These are phyloP conservation scores for Eclectus roratus DNA, from an alignment of 2,113 vertebrate genomes.

Conservation along the genomic window DNA sequence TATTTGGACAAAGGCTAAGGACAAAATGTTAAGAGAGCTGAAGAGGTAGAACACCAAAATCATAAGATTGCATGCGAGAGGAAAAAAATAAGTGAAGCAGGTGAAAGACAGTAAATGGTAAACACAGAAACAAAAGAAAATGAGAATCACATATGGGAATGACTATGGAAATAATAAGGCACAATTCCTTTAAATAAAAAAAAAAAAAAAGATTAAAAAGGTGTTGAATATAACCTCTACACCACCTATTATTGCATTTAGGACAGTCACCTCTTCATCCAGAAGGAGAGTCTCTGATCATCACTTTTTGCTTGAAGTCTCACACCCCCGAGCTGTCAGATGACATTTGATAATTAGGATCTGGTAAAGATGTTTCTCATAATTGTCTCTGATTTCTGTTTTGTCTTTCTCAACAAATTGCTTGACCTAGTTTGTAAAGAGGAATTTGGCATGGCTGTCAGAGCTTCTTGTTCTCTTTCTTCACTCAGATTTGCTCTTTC, in stretches of 20 bases:
- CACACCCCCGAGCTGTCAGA: accelerated
- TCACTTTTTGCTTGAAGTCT: not conserved
- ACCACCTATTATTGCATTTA: not conserved
- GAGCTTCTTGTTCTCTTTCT: not conserved
- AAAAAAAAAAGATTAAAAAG: not conserved
- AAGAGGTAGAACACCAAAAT: not conserved
- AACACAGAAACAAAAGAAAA: not conserved
- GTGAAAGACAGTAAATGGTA: not conserved
- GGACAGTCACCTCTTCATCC: not conserved
- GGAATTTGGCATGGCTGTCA: not conserved
- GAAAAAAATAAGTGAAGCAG: not conserved
- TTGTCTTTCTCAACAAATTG: not conserved
- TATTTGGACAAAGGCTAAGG: not conserved
- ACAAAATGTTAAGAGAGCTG: not conserved
- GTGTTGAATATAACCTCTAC: not conserved
- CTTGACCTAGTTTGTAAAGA: not conserved
- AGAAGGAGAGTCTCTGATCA: not conserved
- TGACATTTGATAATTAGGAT: not conserved
- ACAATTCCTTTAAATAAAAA: not conserved
- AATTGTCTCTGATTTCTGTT: not conserved
- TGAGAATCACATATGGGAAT: accelerated
- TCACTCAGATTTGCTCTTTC: not conserved
- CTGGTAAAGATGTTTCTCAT: not conserved
- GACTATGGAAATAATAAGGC: not conserved
- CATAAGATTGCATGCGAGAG: not conserved